Evolutionary conservation across 2,797 vertebrate species (phyloP).

Genomic region (Helarctos malayanus): DNA sequence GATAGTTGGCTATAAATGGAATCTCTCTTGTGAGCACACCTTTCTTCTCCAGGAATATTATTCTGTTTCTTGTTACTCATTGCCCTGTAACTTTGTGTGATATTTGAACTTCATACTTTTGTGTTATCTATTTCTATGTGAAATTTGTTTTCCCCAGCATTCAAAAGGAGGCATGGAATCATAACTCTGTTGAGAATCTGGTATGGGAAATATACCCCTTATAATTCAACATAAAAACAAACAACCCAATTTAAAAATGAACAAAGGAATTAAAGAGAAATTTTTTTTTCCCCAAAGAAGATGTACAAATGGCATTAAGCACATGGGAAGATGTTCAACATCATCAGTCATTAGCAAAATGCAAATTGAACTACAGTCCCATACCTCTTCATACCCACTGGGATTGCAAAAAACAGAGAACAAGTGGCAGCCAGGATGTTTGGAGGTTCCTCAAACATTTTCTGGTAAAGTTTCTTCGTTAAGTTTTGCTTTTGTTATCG

Average conservation of each 20-base stretch:
- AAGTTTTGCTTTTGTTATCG: not conserved
- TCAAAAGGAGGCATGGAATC: not conserved
- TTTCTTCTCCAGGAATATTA: not conserved
- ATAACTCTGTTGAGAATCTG: not conserved
- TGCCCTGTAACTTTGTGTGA: not conserved
- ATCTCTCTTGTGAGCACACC: not conserved
- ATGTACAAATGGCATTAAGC: not conserved
- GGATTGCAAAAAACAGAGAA: not conserved
- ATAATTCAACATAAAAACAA: not conserved
- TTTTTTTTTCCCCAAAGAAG: not conserved
- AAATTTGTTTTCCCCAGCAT: not conserved
- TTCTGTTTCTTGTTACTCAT: not conserved
- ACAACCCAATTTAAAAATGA: not conserved
- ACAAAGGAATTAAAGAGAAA: not conserved
- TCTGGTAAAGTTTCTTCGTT: not conserved
- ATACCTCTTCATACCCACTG: not conserved
- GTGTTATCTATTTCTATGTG: not conserved
- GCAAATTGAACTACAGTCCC: not conserved
- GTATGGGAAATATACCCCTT: not conserved
- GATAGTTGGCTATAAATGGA: not conserved
- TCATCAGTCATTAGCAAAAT: not conserved
- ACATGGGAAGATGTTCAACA: not conserved
- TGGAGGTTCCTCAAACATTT: not conserved
- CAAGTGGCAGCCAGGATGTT: not conserved
- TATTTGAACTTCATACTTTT: not conserved